Conservation (phyloP, 2,888 invertebrate genomes). For the Kryphioiulus occultus region DNA sequence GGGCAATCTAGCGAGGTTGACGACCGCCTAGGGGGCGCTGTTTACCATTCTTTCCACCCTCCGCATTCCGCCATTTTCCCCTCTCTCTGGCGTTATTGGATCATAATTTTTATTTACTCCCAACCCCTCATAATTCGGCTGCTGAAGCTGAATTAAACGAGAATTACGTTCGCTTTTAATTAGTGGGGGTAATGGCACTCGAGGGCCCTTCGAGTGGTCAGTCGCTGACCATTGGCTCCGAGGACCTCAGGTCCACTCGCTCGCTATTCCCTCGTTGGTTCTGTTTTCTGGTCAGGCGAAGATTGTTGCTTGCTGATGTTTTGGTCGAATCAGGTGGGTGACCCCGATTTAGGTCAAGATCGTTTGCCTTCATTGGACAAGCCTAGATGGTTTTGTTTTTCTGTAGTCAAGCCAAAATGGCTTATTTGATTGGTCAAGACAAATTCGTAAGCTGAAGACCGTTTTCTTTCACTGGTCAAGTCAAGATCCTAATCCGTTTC, state of each 20-base stretch:
- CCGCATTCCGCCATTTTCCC: not conserved
- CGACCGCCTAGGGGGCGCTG: constrained; percentile 12
- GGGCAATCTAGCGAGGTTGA: constrained; percentile 11
- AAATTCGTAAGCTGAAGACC: too few relatives aligned
- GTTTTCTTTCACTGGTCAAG: too few relatives aligned
- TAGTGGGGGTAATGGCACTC: not conserved
- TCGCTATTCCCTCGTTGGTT: not conserved
- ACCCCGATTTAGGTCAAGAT: not conserved
- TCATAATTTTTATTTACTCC: constrained; percentile 20
- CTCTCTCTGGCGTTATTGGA: not conserved
- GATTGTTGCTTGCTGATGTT: too few relatives aligned
- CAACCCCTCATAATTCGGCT: not conserved
- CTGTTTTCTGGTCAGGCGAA: too few relatives aligned
- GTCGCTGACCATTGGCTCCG: not conserved
- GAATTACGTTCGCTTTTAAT: not conserved
- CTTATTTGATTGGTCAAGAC: too few relatives aligned
- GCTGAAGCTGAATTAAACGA: not conserved
- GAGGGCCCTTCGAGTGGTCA: not conserved
- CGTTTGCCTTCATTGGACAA: too few relatives aligned
- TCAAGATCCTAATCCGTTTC: too few relatives aligned
- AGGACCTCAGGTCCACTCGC: not conserved
- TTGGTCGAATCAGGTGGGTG: not conserved
- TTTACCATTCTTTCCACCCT: not conserved
- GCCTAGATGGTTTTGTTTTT: too few relatives aligned
- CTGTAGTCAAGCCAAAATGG: too few relatives aligned